These are phyloP conservation scores for Chrysolina americana DNA, from an alignment of 2,888 invertebrate genomes.

Conservation along the genomic window DNA sequence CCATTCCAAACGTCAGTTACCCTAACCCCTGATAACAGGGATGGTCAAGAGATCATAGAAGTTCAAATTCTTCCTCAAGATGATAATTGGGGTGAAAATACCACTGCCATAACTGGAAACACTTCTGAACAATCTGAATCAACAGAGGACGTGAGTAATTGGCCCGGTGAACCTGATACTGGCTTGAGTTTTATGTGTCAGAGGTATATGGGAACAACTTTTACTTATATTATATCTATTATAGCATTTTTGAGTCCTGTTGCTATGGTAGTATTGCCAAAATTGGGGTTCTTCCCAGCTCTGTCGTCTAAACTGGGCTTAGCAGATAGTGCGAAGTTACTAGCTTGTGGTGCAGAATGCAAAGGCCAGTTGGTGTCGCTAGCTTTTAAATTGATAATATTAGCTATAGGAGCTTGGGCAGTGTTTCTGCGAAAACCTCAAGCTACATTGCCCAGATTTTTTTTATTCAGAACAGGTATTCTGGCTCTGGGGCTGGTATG, in stretches of 20 bases:
- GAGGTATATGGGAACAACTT: constrained; percentile 85
- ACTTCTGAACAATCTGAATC: constrained; percentile 97
- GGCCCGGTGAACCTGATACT: constrained; percentile 82
- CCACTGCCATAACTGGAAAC: constrained; percentile 96
- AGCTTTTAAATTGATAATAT: constrained; percentile 90
- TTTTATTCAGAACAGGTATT: constrained; percentile 91
- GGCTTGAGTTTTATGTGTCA: constrained; percentile 83
- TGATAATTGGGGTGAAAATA: constrained; percentile 99
- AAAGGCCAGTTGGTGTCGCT: constrained; percentile 94
- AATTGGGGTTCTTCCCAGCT: constrained; percentile 88
- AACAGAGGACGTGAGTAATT: constrained; percentile 90
- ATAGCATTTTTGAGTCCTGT: constrained; percentile 93
- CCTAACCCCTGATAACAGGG: constrained; percentile 82
- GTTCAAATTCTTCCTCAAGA: constrained; percentile 97
- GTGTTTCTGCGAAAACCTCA: constrained; percentile 88
- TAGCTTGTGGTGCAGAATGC: constrained; percentile 93
- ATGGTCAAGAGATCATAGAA: constrained; percentile 94
- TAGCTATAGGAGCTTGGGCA: constrained; percentile 94
- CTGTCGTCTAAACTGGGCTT: constrained; percentile 78
- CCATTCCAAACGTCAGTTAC: constrained; percentile 91
- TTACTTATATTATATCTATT: constrained; percentile 85
- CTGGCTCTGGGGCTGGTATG: constrained; percentile 90
- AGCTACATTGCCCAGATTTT: constrained; percentile 92
- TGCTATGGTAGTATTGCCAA: constrained; percentile 95
- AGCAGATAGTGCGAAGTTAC: constrained; percentile 78